These are phyloP conservation scores for Barypeithes pellucidus DNA, from an alignment of 2,888 invertebrate species.

Conservation along the genomic window DNA sequence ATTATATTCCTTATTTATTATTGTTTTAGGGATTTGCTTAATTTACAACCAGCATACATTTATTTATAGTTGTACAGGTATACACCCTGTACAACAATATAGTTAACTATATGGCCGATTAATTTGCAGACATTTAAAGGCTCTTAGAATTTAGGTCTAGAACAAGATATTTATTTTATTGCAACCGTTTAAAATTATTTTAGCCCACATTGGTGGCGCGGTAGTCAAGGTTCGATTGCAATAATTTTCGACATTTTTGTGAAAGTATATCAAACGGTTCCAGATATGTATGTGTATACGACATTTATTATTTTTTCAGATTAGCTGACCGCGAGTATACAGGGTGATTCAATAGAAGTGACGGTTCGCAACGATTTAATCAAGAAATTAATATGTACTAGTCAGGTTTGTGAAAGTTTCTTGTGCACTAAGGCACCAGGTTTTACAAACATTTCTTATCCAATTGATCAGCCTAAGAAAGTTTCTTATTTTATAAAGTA, in stretches of 20 bases:
- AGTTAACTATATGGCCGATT: constrained; percentile 44
- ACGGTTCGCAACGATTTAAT: no score
- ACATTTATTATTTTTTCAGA: constrained; percentile 48
- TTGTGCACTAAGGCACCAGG: no score
- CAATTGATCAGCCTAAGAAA: no score
- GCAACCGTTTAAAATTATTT: constrained; percentile 48
- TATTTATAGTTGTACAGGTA: no score
- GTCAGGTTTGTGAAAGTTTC: no score
- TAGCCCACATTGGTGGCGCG: constrained; percentile 53
- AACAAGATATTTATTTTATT: constrained; percentile 47
- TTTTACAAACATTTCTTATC: no score
- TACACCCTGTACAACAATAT: not conserved
- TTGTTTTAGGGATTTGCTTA: no score
- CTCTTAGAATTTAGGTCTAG: constrained; percentile 52
- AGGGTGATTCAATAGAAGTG: no score
- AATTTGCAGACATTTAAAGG: constrained; percentile 47
- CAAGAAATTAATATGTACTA: no score
- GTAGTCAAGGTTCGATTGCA: constrained; percentile 53
- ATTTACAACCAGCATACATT: no score
- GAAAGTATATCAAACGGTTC: constrained; percentile 54
- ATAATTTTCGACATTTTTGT: constrained; percentile 56
- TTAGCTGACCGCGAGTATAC: constrained; percentile 28
- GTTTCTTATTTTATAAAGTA: no score
- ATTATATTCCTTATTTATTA: no score
- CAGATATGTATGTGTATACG: constrained; percentile 46